These are phyloP conservation scores for Kryptolebias ocellatus DNA, from an alignment of 2,797 vertebrate species.

Conservation along the genomic window DNA sequence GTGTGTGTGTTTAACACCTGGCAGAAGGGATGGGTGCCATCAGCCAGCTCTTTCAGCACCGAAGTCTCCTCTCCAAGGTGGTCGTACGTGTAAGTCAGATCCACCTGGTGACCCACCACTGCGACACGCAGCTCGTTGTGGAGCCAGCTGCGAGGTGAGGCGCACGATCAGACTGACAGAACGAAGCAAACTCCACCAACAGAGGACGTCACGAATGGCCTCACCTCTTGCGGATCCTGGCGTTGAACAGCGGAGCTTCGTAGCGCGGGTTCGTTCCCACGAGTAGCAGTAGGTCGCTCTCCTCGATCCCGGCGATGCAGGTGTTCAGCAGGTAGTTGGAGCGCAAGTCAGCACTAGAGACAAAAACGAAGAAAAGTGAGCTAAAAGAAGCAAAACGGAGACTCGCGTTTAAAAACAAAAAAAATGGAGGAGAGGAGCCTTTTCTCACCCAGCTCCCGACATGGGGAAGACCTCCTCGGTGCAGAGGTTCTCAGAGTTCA, in stretches of 20 bases:
- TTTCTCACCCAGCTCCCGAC: constrained; percentile 76
- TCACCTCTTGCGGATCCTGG: constrained; percentile 88
- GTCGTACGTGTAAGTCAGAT: constrained; percentile 91
- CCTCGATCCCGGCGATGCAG: constrained; percentile 93
- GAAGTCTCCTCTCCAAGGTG: constrained; percentile 93
- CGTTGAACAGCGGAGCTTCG: constrained; percentile 95
- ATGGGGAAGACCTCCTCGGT: constrained; percentile 96
- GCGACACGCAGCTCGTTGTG: constrained; percentile 95
- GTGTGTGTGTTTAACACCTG: constrained; percentile 79
- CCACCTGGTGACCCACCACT: constrained; percentile 88
- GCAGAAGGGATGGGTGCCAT: constrained; percentile 89
- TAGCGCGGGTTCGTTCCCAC: constrained; percentile 96
- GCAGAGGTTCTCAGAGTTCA: constrained; percentile 91
- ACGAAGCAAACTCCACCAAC: background rate
- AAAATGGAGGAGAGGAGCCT: background rate
- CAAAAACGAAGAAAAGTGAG: background rate
- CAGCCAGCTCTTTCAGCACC: constrained; percentile 88
- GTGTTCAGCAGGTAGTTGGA: constrained; percentile 97
- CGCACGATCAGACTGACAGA: background rate
- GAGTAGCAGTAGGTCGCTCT: constrained; percentile 91
- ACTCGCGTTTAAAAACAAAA: background rate
- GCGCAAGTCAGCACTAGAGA: constrained; percentile 89
- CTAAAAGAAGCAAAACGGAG: background rate
- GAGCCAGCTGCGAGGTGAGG: constrained; percentile 88
- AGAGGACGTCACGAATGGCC: background rate